Percentiles rank a stretch among this genome's conserved stretches.
Conservation (phyloP, 2,797 vertebrate genomes). For the Lepus oiostolus region DNA sequence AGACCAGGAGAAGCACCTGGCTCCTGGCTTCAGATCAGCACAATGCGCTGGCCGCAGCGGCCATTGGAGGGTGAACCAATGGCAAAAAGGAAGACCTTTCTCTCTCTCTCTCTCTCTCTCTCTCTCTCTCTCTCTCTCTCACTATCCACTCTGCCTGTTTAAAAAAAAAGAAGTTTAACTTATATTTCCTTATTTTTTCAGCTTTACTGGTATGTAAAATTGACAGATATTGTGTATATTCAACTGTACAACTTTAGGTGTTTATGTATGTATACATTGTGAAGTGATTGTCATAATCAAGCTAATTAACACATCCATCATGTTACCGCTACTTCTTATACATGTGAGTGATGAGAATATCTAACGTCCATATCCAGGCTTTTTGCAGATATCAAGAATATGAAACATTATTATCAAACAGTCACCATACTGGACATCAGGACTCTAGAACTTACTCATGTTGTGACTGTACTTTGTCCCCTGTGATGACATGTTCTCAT, state of each 20-base stretch:
- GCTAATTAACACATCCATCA: neutral
- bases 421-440: neutral
- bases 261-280: neutral
- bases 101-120: neutral
- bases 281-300: neutral
- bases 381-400: neutral
- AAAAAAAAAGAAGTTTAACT: neutral
- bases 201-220: neutral
- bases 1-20: too few relatives aligned
- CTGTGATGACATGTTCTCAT: neutral
- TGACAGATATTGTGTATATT: neutral
- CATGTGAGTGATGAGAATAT: neutral
- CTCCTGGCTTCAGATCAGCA: too few relatives aligned
- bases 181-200: neutral
- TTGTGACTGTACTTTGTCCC: neutral
- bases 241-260: neutral
- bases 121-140: neutral
- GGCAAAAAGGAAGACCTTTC: neutral
- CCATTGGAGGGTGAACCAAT: neutral
- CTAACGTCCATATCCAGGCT: neutral
- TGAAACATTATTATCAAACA: neutral
- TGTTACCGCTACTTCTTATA: neutral
- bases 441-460: neutral
- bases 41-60: too few relatives aligned
- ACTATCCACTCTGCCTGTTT: neutral